phyloP scores from a whole-genome alignment of 2,888 invertebrate genomes.

The Altica lythri region DNA sequence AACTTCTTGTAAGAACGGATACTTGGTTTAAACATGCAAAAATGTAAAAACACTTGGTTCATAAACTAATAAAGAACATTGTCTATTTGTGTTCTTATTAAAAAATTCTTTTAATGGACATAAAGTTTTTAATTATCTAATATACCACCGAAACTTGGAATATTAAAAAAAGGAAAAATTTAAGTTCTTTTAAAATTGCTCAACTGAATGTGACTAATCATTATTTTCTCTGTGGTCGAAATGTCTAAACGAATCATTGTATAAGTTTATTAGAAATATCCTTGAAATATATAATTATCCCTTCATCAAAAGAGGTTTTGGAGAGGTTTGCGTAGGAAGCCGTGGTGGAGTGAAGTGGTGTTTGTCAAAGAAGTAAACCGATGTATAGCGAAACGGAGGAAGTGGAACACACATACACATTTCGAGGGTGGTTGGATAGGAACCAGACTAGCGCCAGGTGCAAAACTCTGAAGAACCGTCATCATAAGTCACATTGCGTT shows the following conservation, averaged over 20 bases:
- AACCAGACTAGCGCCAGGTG: constrained; percentile 49
- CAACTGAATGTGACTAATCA: too few species aligned
- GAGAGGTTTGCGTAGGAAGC: constrained; percentile 26
- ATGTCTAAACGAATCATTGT: constrained; percentile 5
- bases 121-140: too few species aligned
- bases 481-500: constrained; percentile 47
- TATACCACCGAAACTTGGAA: too few species aligned
- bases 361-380: constrained; percentile 31
- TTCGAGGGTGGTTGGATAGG: constrained; percentile 35
- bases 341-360: constrained; percentile 22
- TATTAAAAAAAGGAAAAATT: too few species aligned
- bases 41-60: too few species aligned
- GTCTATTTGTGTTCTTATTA: too few species aligned
- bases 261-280: constrained; percentile 14
- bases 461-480: constrained; percentile 47
- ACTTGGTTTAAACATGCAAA: too few species aligned
- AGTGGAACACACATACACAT: constrained; percentile 28
- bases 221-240: too few species aligned
- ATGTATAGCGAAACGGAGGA: constrained; percentile 27
- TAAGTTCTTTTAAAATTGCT: too few species aligned
- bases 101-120: too few species aligned
- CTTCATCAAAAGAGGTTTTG: constrained; percentile 16
- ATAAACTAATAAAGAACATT: too few species aligned
- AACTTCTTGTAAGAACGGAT: too few species aligned
- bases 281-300: constrained; percentile 21